Evolutionary conservation across 2,888 invertebrate species (phyloP).

Genomic region (Cataglyphis albicans): DNA sequence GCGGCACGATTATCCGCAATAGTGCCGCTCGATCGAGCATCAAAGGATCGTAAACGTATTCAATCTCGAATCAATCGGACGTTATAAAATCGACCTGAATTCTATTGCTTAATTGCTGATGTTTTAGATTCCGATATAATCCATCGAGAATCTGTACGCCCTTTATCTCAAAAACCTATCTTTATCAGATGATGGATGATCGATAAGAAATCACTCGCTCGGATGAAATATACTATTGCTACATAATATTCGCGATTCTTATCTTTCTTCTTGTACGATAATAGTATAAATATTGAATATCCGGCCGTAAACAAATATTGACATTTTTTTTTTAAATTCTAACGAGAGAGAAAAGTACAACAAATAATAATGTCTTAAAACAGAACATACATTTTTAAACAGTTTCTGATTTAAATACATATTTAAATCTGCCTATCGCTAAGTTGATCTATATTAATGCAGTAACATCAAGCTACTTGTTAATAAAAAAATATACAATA

Average conservation of each 20-base stretch:
- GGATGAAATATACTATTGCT: not conserved
- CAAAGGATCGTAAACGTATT: constrained; percentile 60
- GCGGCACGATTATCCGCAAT: constrained; percentile 70
- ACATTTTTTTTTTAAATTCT: not conserved
- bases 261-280: not conserved
- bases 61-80: constrained; percentile 50
- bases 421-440: not conserved
- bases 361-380: not conserved
- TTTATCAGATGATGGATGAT: not conserved
- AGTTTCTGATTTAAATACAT: constrained; percentile 8
- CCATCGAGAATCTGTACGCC: not conserved
- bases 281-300: not conserved
- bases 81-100: constrained; percentile 37
- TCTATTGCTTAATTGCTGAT: constrained; percentile 47
- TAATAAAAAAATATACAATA: not conserved
- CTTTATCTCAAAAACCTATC: not conserved
- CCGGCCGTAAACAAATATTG: not conserved
- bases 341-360: not conserved
- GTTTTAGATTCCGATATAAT: constrained; percentile 34
- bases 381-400: not conserved
- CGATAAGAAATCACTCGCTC: not conserved
- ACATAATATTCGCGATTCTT: not conserved
- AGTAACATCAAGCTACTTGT: not conserved
- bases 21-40: constrained; percentile 64
- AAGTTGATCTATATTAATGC: not conserved